Conservation (phyloP, 2,888 invertebrate genomes). For the Plebejus argus region DNA sequence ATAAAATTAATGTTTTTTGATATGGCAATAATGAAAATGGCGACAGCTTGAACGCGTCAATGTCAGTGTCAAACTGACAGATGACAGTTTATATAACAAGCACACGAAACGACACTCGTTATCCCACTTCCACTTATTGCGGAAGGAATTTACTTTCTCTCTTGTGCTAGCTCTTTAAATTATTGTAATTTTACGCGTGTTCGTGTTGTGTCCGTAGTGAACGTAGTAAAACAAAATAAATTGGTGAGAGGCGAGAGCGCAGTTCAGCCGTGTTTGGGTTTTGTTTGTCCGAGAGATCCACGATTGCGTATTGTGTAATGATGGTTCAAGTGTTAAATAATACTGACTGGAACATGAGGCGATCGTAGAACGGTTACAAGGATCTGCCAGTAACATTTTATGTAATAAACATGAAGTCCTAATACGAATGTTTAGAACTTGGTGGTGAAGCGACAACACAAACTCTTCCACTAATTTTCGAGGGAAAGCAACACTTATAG, state of each 20-base stretch:
- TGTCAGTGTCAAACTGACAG: conserved; percentile 36
- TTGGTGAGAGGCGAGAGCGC: conserved; percentile 53
- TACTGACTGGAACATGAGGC: neutral
- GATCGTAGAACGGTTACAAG: neutral
- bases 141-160: conserved; percentile 33
- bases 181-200: conserved; percentile 35
- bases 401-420: neutral
- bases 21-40: conserved; percentile 47
- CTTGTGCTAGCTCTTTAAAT: conserved; percentile 36
- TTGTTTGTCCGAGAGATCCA: conserved; percentile 59
- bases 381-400: conserved; percentile 24
- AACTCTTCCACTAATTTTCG: neutral
- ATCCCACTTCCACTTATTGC: conserved; percentile 38
- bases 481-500: conserved; percentile 4
- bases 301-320: conserved; percentile 38
- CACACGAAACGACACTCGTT: neutral
- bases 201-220: conserved; percentile 41
- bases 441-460: conserved; percentile 23
- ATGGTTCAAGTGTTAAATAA: conserved; percentile 23
- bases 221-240: conserved; percentile 52
- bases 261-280: conserved; percentile 60
- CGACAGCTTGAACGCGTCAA: conserved; percentile 47
- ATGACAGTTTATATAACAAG: conserved; percentile 6
- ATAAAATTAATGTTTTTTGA: conserved; percentile 27
- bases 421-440: conserved; percentile 19